Conservation (phyloP, 2,797 vertebrate species). For the Channallabes apus region DNA sequence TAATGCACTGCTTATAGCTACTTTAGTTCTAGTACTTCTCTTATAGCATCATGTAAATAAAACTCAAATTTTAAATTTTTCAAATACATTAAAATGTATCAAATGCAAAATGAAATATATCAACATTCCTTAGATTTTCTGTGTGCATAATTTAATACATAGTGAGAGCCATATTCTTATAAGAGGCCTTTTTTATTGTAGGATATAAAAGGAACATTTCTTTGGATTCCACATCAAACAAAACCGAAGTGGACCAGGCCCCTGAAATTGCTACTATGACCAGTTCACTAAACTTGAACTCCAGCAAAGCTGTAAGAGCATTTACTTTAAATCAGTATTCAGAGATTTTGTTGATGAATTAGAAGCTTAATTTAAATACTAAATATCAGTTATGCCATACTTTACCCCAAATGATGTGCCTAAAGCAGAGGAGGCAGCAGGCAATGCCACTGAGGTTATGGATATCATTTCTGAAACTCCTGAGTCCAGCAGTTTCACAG, state of each 20-base stretch:
- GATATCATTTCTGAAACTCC: slow-evolving; percentile 19
- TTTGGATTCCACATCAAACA: slow-evolving; percentile 44
- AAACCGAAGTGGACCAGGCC: slow-evolving; percentile 39
- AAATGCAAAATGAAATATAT: neutral
- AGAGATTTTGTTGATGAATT: slow-evolving; percentile 35
- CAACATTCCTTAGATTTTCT: neutral
- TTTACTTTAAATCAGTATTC: slow-evolving; percentile 40
- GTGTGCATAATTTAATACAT: slow-evolving; percentile 2
- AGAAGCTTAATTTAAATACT: slow-evolving; percentile 21
- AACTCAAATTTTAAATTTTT: neutral
- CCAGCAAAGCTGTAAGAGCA: slow-evolving; percentile 39
- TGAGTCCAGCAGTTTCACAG: slow-evolving; percentile 16
- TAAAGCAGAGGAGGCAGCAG: slow-evolving; percentile 13
- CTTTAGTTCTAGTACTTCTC: neutral
- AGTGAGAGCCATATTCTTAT: slow-evolving; percentile 29
- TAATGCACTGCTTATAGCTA: slow-evolving; percentile 24
- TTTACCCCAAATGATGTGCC: slow-evolving; percentile 20
- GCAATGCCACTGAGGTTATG: slow-evolving; percentile 11
- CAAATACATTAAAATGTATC: neutral
- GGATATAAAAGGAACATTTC: slow-evolving; percentile 46
- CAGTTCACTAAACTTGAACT: slow-evolving; percentile 40
- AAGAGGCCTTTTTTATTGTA: slow-evolving; percentile 49
- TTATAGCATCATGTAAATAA: neutral
- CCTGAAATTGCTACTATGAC: slow-evolving; percentile 43
- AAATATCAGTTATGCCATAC: slow-evolving; percentile 39